These are phyloP conservation scores for Pelosia muscerda DNA, from an alignment of 2,888 invertebrate species.

Conservation along the genomic window DNA sequence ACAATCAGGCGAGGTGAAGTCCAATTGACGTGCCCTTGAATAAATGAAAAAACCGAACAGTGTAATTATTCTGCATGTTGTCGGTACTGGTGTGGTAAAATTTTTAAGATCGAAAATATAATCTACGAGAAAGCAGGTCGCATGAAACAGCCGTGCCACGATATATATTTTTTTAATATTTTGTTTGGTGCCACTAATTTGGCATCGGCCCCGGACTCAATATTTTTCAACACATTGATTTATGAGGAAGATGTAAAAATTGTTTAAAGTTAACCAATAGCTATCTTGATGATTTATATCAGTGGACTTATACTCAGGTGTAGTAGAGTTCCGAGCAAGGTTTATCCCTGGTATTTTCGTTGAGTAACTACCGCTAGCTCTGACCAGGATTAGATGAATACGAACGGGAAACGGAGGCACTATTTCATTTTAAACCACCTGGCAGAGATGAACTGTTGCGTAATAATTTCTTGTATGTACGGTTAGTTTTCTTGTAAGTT, in stretches of 20 bases:
- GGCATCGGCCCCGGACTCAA: slow-evolving; percentile 21
- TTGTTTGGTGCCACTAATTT: slow-evolving; percentile 29
- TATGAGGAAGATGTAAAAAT: slow-evolving; percentile 23
- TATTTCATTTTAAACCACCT: slow-evolving; percentile 59
- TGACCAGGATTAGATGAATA: slow-evolving; percentile 65
- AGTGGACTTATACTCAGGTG: slow-evolving; percentile 49
- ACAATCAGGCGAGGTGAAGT: no score
- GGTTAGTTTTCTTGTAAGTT: background rate
- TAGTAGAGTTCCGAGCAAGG: slow-evolving; percentile 41
- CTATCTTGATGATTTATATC: slow-evolving; percentile 44
- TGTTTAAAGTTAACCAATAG: slow-evolving; percentile 24
- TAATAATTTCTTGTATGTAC: slow-evolving; percentile 31
- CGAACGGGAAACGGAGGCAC: slow-evolving; percentile 53
- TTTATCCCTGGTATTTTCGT: slow-evolving; percentile 62
- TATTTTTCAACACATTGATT: slow-evolving; percentile 30
- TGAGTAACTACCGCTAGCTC: slow-evolving; percentile 61
- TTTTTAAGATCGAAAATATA: background rate
- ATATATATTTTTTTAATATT: slow-evolving; percentile 28
- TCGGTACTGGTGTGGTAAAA: background rate
- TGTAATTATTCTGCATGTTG: background rate
- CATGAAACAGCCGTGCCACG: slow-evolving; percentile 26
- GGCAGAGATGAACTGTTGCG: slow-evolving; percentile 37
- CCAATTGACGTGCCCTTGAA: no score
- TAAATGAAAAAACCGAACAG: no score
- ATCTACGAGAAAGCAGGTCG: slow-evolving; percentile 10